Conservation (phyloP, 2,888 invertebrate genomes). For the Metellina segmentata region DNA sequence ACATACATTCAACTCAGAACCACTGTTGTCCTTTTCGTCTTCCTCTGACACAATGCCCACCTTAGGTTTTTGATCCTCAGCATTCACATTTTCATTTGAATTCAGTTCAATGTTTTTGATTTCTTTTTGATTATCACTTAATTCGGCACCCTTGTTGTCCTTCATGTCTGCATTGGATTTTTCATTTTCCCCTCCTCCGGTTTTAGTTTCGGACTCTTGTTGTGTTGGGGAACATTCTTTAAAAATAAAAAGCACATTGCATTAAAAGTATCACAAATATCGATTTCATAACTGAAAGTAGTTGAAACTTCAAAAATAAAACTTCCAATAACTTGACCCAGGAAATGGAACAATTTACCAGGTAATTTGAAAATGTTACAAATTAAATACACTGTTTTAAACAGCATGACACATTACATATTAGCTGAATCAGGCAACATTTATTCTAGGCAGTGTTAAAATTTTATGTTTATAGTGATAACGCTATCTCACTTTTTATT, state of each 20-base stretch:
- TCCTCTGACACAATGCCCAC: too few species aligned
- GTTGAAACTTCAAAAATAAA: neutral
- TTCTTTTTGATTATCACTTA: too few species aligned
- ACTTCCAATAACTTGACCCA: neutral
- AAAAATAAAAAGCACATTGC: neutral
- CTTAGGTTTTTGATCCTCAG: too few species aligned
- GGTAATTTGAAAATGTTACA: too few species aligned
- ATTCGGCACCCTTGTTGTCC: too few species aligned
- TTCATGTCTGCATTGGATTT: neutral
- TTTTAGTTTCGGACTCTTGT: neutral
- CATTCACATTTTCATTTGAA: too few species aligned
- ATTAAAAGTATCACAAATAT: neutral
- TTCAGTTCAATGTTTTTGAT: too few species aligned
- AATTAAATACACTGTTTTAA: neutral
- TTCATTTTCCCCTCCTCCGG: slow-evolving; percentile 17
- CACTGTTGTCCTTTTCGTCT: too few species aligned
- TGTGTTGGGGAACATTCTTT: neutral
- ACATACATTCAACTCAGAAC: too few species aligned
- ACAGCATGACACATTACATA: too few species aligned
- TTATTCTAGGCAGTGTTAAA: neutral
- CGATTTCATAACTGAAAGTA: neutral
- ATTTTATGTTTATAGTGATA: too few species aligned
- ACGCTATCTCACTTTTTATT: too few species aligned
- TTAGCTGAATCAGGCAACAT: neutral
- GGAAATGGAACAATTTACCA: neutral